Percentiles rank a stretch among this genome's conserved stretches.
phyloP scores from a whole-genome alignment of 1,140 invertebrate species.

The Nasonia vitripennis region DNA sequence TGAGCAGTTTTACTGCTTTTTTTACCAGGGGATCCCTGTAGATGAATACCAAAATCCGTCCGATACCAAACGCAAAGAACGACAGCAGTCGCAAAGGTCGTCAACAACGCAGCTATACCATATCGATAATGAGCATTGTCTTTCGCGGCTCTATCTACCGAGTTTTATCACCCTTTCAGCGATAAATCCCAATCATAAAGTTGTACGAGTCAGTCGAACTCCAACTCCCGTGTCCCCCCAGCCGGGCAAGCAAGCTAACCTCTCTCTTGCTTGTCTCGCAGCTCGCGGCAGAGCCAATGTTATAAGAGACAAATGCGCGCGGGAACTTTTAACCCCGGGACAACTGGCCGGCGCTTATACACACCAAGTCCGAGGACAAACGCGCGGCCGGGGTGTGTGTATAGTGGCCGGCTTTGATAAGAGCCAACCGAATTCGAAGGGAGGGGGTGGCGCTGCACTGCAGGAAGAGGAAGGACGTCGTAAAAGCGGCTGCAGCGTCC shows the following conservation, averaged over 20 bases:
- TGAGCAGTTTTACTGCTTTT: too few relatives aligned
- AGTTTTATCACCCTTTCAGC: neutral
- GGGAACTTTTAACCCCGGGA: neutral
- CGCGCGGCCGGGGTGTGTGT: neutral
- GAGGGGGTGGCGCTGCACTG: neutral
- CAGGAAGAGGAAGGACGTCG: conserved; percentile 42
- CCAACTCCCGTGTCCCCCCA: neutral
- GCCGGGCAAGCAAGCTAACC: neutral
- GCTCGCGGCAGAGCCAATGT: neutral
- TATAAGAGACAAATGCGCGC: conserved; percentile 16
- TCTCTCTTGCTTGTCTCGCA: neutral
- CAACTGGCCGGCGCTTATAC: neutral
- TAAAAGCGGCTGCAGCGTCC: conserved; percentile 32
- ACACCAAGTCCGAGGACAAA: neutral
- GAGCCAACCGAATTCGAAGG: conserved; percentile 3
- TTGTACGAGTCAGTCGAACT: neutral
- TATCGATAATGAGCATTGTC: neutral
- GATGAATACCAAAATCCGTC: too few relatives aligned
- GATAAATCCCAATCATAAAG: conserved; percentile 21
- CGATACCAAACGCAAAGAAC: too few relatives aligned
- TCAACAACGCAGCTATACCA: neutral
- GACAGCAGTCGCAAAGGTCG: too few relatives aligned
- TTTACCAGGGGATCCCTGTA: too few relatives aligned
- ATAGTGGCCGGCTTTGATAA: neutral
- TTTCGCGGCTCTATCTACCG: neutral